Conservation (phyloP, 1,140 invertebrate species). For the Rhagoletis zephyria region DNA sequence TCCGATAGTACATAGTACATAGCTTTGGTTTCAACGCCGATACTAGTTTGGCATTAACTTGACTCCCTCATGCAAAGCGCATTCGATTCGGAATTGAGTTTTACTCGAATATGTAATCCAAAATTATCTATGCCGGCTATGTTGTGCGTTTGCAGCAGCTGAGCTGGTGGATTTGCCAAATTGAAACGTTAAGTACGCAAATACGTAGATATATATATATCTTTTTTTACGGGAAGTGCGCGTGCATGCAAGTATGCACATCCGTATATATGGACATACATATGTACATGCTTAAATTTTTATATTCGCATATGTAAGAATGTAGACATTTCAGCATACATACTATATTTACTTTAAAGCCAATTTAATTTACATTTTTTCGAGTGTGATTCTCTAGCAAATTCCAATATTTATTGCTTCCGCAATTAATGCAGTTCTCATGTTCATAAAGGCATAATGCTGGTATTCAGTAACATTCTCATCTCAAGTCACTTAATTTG, state of each 20-base stretch:
- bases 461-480: no score
- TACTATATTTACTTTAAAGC: no score
- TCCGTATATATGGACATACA: no score
- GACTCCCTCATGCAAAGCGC: background rate
- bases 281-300: no score
- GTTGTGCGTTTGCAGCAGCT: constrained; percentile 1
- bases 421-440: constrained; percentile 4
- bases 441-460: background rate
- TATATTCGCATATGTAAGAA: no score
- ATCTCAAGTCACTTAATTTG: no score
- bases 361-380: background rate
- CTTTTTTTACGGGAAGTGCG: no score
- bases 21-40: background rate
- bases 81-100: constrained; percentile 33
- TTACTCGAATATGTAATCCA: constrained; percentile 10
- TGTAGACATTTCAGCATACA: no score
- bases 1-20: background rate
- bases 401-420: constrained; percentile 36
- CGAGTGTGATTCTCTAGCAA: background rate
- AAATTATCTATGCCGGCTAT: constrained; percentile 7
- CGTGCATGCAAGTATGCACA: background rate
- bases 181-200: constrained; percentile 26
- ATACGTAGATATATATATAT: background rate
- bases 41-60: constrained; percentile 23
- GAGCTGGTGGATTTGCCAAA: constrained; percentile 16